These are phyloP conservation scores for Steatornis caripensis DNA, from an alignment of 2,113 vertebrate species.

Conservation along the genomic window DNA sequence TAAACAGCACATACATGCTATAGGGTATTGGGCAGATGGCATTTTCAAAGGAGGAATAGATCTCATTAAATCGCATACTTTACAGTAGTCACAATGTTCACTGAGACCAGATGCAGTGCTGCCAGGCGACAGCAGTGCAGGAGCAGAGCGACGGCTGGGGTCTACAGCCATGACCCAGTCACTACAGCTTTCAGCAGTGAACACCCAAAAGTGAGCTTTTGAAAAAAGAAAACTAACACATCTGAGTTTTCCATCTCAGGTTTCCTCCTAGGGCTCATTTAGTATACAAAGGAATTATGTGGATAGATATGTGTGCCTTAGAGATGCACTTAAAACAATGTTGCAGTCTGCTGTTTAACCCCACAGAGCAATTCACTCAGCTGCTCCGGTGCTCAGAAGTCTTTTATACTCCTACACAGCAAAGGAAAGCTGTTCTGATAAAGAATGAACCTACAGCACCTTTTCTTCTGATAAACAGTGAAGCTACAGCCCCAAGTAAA, in stretches of 20 bases:
- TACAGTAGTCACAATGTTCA: background rate
- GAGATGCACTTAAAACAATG: background rate
- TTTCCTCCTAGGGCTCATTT: background rate
- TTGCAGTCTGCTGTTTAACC: background rate
- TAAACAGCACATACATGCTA: background rate
- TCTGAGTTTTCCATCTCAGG: background rate
- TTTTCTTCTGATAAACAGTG: background rate
- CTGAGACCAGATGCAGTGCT: too few species aligned
- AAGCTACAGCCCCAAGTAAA: background rate
- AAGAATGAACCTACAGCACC: background rate
- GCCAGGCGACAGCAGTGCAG: background rate
- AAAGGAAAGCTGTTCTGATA: background rate
- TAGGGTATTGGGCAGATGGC: background rate
- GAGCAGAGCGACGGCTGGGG: background rate
- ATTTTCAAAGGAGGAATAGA: background rate
- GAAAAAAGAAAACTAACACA: background rate
- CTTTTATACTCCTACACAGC: background rate
- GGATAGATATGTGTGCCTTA: background rate
- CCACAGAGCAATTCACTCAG: background rate
- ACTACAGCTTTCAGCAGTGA: background rate
- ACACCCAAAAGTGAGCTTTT: background rate
- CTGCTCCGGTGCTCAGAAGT: background rate
- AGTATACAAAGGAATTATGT: background rate
- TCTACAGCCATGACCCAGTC: background rate
- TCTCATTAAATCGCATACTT: background rate